phyloP scores from a whole-genome alignment of 2,797 vertebrate species.

The Cottoperca gobio region DNA sequence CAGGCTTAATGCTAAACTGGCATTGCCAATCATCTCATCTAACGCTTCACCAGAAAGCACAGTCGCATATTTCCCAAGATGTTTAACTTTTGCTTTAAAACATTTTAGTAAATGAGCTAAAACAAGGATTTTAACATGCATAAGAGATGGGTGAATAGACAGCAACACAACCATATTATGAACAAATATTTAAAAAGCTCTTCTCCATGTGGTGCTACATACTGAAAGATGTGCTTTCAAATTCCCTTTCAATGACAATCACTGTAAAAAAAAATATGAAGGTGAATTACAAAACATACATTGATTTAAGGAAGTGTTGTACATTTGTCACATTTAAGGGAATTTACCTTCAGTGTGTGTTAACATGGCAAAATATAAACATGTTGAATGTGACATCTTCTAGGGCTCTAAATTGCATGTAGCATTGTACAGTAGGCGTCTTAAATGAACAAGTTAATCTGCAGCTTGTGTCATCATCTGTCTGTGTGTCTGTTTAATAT shows the following conservation, averaged over 20 bases:
- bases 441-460: slow-evolving; percentile 40
- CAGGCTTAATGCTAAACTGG: slow-evolving; percentile 6
- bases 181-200: neutral
- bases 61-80: neutral
- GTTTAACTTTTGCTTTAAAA: neutral
- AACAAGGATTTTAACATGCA: neutral
- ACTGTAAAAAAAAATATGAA: neutral
- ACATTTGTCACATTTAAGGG: slow-evolving; percentile 19
- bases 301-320: slow-evolving; percentile 14
- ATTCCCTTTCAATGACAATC: slow-evolving; percentile 27
- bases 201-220: slow-evolving; percentile 30
- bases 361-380: slow-evolving; percentile 19
- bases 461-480: slow-evolving; percentile 29
- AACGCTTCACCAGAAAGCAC: neutral
- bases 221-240: slow-evolving; percentile 23
- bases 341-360: neutral
- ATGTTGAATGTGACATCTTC: slow-evolving; percentile 63
- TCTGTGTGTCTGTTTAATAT: slow-evolving; percentile 17
- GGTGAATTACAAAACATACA: neutral
- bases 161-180: slow-evolving; percentile 1
- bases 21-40: no score
- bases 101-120: neutral
- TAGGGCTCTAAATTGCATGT: slow-evolving; percentile 68
- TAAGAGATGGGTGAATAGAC: neutral
- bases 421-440: slow-evolving; percentile 52